These are phyloP conservation scores for Carassius auratus DNA, from an alignment of 2,113 vertebrate species.

Conservation along the genomic window DNA sequence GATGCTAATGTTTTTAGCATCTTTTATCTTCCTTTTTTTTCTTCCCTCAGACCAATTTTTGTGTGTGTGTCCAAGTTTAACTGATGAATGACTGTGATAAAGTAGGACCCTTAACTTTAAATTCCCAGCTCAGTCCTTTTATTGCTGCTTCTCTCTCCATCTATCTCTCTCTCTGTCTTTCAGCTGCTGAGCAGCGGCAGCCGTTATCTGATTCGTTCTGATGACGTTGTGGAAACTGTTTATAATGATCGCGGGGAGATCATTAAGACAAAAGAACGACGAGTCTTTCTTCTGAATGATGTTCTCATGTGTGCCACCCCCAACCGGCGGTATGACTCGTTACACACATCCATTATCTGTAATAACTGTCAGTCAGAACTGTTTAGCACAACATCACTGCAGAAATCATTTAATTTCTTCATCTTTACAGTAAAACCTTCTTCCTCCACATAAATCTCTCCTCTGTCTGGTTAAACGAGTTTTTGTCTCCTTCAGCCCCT, in stretches of 20 bases:
- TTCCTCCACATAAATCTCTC: background rate
- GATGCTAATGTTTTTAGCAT: background rate
- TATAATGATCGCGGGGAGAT: conserved; percentile 92
- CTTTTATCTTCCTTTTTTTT: background rate
- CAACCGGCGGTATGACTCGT: conserved; percentile 81
- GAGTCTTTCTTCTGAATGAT: conserved; percentile 93
- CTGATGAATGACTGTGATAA: background rate
- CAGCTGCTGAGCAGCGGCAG: conserved; percentile 91
- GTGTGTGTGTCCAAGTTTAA: background rate
- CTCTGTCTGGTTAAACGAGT: background rate
- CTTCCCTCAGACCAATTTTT: background rate
- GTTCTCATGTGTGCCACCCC: conserved; percentile 94
- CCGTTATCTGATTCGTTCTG: conserved; percentile 89
- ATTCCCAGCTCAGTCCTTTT: conserved; percentile 8
- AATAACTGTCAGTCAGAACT: background rate
- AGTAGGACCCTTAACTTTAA: conserved; percentile 23
- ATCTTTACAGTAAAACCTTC: background rate
- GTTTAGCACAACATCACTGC: background rate
- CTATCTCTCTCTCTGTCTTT: background rate
- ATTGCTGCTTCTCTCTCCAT: conserved; percentile 20
- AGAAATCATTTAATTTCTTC: background rate
- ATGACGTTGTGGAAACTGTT: conserved; percentile 93
- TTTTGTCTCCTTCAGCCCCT: conserved; percentile 72
- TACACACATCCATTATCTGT: background rate
- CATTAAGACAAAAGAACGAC: conserved; percentile 91